Base-by-base conservation (phyloP, 1,140 invertebrate genomes). In the Glomeris maerens region DNA sequence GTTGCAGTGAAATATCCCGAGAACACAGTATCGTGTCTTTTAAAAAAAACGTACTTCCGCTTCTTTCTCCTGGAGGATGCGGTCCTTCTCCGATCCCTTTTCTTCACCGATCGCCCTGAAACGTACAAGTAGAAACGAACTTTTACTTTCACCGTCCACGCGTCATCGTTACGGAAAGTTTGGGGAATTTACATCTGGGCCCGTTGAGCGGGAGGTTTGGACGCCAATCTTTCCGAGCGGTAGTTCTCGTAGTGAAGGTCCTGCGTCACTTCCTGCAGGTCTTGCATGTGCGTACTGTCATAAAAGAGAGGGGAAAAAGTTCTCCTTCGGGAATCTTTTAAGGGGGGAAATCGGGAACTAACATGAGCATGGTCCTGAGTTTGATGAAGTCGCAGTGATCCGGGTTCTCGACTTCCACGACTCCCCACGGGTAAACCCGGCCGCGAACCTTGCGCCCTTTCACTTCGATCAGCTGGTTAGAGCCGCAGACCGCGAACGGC, bases 21-120 rank as follows among this genome's bases (percentile, higher is more conserved):
- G n/a, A n/a, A n/a, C n/a, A n/a, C n/a, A n/a, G n/a, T n/a, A n/a
- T n/a, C n/a, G n/a, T n/a, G n/a, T n/a, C n/a, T n/a, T n/a, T n/a
- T n/a, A n/a, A n/a, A 48, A 5, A 21, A 44, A 5, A 41, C 47
- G 3, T 14, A 49, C 47, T 27, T 50, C 87, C 0, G 85, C 85
- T 63, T 91, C 86, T 64, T 91, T 91, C 64, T 91, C 87, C 64
- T 83, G 81, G 22, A 91, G 64, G 40, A 85, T 88, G 52, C 82
- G 74, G 65, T 90, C 84, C 60, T 85, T 85, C 52, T 88, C 84
- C 0, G 72, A 70, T 2, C 22, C 25, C 26, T 48, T 41, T 10
- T 55, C 51, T 14, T 59, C 55, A 2, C 41, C 21, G 17, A 3
- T 44, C 20, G 22, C 17, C 7, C 10, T 31, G n/a, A 52, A 29